These are phyloP conservation scores for Yponomeuta plumbellus DNA, from an alignment of 2,888 invertebrate genomes.

Conservation along the genomic window DNA sequence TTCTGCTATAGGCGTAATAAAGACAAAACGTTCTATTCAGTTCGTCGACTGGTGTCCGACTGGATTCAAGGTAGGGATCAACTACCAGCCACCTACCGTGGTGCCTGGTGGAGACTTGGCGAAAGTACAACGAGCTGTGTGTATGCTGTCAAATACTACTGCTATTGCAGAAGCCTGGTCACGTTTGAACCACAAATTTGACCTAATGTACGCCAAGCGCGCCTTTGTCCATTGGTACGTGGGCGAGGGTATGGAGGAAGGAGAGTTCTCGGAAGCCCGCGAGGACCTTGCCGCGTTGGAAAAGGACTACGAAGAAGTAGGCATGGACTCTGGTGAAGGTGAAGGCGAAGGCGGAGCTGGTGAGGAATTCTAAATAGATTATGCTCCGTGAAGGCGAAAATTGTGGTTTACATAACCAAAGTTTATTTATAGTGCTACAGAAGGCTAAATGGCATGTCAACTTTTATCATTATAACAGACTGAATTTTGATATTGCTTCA, in stretches of 20 bases:
- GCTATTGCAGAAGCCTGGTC: constrained; percentile 94
- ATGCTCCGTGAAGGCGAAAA: not conserved
- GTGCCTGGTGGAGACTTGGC: constrained; percentile 90
- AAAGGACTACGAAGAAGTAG: constrained; percentile 41
- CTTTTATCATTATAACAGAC: too few relatives aligned
- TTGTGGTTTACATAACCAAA: not conserved
- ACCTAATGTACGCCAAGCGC: constrained; percentile 96
- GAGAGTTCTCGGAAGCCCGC: constrained; percentile 88
- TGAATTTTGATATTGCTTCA: too few relatives aligned
- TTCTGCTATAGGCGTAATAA: constrained; percentile 94
- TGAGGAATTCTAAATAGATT: constrained; percentile 65
- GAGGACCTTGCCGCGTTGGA: constrained; percentile 60
- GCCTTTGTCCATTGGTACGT: constrained; percentile 96
- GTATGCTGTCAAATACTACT: constrained; percentile 97
- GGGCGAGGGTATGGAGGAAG: constrained; percentile 88
- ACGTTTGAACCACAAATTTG: constrained; percentile 95
- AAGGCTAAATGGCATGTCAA: not conserved
- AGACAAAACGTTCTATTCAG: constrained; percentile 94
- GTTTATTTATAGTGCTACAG: not conserved
- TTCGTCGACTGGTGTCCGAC: constrained; percentile 96
- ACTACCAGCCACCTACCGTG: constrained; percentile 86
- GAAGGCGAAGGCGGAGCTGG: constrained; percentile 83
- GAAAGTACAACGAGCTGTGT: constrained; percentile 95
- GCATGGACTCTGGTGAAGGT: not conserved
- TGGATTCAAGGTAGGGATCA: constrained; percentile 86